A percentile compares a stretch with the other conserved stretches of the same genome.
These are phyloP conservation scores for Phylloscopus collybita DNA, from an alignment of 2,797 vertebrate species.

Conservation along the genomic window DNA sequence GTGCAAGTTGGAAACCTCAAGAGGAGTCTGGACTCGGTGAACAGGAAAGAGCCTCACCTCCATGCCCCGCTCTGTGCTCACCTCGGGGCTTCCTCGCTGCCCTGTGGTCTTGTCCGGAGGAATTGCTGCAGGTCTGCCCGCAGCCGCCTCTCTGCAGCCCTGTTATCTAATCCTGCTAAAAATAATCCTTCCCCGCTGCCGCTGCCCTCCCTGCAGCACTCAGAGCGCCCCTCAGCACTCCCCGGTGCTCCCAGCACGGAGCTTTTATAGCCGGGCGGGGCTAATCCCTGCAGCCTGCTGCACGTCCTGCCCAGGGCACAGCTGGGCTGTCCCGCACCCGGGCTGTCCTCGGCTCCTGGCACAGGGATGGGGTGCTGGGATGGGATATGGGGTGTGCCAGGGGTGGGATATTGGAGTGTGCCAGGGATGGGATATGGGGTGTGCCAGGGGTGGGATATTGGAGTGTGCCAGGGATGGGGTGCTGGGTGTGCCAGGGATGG, in stretches of 20 bases:
- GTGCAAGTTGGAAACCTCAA: background rate
- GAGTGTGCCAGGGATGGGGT: background rate
- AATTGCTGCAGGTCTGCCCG: background rate
- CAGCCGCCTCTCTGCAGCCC: background rate
- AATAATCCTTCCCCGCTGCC: background rate
- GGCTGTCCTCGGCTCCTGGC: background rate
- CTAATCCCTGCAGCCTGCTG: background rate
- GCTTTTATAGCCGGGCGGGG: background rate
- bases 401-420: too few relatives aligned
- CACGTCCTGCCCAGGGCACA: background rate
- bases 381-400: too few relatives aligned
- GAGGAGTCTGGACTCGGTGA: background rate
- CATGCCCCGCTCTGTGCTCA: accelerated
- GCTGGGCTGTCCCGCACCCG: background rate
- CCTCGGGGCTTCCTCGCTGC: accelerated
- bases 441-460: too few relatives aligned
- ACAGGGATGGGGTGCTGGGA: too few relatives aligned
- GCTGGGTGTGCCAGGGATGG: too few relatives aligned
- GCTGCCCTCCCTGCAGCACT: background rate
- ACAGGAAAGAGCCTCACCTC: background rate
- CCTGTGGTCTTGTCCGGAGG: background rate
- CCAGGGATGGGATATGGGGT: too few relatives aligned
- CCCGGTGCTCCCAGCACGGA: accelerated
- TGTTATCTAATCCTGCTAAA: background rate
- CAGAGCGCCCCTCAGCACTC: accelerated